Base-by-base conservation (phyloP, 2,113 vertebrate genomes). In the Lophochroa leadbeateri region DNA sequence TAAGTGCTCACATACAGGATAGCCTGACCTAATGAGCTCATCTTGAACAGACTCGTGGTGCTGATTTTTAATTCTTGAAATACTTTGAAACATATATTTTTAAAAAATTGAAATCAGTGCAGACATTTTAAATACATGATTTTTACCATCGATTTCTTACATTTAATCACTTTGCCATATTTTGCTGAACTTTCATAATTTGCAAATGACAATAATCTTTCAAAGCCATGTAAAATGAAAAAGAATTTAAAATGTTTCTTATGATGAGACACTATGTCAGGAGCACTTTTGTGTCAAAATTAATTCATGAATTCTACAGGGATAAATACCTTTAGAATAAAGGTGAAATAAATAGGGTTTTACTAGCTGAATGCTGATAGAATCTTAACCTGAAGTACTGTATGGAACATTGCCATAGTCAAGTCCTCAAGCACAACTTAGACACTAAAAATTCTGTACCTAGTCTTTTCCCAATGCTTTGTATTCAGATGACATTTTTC, bases 401-500 rank as follows among this genome's bases (percentile, higher is more conserved):
- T 25, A 77, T 49, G 87, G 52, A 78, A 50, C 47, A 80, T 37
- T 65, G 74, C 33, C 58, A 49, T 33, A 58, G 21, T 14, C 5
- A 70, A 58, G 41, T 79, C 52, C 60, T 65, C 35, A 92, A 11
- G 80, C 68, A 91, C 60, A 87, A 86, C 13, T 37, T 49, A 67
- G 4, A 6, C 10, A 28, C 53, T 77, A 86, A 69, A 87, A 93
- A 72, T 80, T 95, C 84, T 80, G 18, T 75, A 49, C 25, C 28
- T 88, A 49, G 27, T 53, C 37, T 84, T 29, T 91, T 91, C 29
- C 60, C 29, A 61, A 21, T 39, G 37, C 23, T 95, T 94, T 93
- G 50, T 80, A 93, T 95, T 95, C 72, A 92, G 63, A 75, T 47
- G 27, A 84, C 44, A 80, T 95, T 93, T 97, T 95, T 92, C 84